Evolutionary conservation across 2,888 invertebrate genomes (phyloP), one percentile per base, ranked within the genome.

Genomic region (Agrochola lota): DNA sequence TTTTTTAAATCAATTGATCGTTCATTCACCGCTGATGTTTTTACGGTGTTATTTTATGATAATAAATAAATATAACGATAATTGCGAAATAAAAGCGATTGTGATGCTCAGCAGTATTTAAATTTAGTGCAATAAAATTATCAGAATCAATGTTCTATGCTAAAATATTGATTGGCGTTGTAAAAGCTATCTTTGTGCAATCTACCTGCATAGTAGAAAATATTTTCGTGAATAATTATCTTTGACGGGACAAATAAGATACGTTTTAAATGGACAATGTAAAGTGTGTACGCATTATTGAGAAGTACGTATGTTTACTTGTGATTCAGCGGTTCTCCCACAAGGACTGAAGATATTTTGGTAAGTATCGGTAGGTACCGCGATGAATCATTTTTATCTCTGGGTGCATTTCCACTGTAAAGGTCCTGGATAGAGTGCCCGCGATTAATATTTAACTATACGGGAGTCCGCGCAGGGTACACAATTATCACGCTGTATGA

Each of bases 1-100:
- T 94, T 93, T 95, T 94, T 94, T 94, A 94, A 94, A 94, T 95
- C 95, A 95, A 92, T 94, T 94, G 96, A 96, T 96, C 96, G 96
- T 96, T 96, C 96, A 96, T 96, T 96, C 96, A 96, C 96, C 96
- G 96, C 96, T 95, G 95, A 95, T 96, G 95, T 96, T 96, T 96
- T 96, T 95, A 95, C 94, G 95, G 96, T 96, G 96, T 95, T 95
- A 93, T 95, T 95, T 94, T 94, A 95, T 93, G 94, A 93, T 94
- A 95, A 95, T 94, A 95, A 95, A 95, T 95, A 95, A 96, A 95
- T 94, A 94, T 92, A 94, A 94, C 91, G 92, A 93, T 93, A 93
- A 95, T 92, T 94, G 92, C 94, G 94, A 94, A 93, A 91, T 93
- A 91, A 90, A 92, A 91, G 91, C 88, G 90, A 93, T 91, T 91